Percentiles rank a stretch among this genome's conserved stretches.
phyloP scores from a whole-genome alignment of 2,113 vertebrate genomes.

The Tringa solitaria region DNA sequence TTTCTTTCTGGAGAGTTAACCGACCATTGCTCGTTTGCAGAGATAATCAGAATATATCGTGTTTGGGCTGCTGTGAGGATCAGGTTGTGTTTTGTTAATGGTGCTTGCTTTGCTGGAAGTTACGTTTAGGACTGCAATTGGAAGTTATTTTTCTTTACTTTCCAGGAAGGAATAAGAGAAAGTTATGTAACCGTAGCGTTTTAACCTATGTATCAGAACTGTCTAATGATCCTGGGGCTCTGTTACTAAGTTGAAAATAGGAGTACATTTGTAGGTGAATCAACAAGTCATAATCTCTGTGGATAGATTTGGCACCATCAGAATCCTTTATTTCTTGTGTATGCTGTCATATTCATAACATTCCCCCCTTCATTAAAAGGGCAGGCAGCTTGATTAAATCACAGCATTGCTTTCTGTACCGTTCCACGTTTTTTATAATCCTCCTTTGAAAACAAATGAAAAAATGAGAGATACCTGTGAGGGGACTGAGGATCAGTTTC shows the following conservation, averaged over 20 bases:
- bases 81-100: background rate
- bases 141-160: background rate
- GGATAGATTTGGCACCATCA: background rate
- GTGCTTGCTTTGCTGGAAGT: background rate
- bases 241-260: background rate
- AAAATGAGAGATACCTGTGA: background rate
- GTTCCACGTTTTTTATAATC: fast-evolving
- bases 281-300: background rate
- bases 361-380: background rate
- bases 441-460: background rate
- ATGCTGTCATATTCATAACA: fast-evolving
- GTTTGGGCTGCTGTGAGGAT: background rate
- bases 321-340: background rate
- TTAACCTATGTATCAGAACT: background rate
- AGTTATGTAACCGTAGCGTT: background rate
- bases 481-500: background rate
- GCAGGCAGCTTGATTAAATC: background rate
- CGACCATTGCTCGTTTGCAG: background rate
- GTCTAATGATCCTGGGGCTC: background rate
- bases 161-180: background rate
- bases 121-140: background rate
- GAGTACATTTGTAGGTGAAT: background rate
- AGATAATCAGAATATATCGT: background rate
- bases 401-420: background rate
- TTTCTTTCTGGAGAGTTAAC: background rate